A percentile compares a stretch with the other conserved stretches of the same genome.
phyloP scores from a whole-genome alignment of 2,797 vertebrate species.

The Dendrocincla fuliginosa region DNA sequence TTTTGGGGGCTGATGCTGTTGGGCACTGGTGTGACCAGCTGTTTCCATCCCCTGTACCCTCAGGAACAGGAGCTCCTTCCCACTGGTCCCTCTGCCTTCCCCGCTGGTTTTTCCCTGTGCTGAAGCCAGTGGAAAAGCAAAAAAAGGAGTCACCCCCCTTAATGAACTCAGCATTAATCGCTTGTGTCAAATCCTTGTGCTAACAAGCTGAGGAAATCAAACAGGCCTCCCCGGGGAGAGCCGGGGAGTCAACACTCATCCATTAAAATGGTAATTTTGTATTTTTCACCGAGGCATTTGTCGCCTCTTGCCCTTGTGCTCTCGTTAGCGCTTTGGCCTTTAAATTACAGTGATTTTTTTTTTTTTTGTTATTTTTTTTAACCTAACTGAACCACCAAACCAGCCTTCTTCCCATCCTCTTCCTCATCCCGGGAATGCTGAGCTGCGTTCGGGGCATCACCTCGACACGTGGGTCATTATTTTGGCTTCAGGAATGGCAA shows the following conservation, averaged over 20 bases:
- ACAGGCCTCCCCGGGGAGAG: neutral
- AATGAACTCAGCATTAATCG: constrained; percentile 50
- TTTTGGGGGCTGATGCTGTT: no score
- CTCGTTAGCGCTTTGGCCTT: constrained; percentile 42
- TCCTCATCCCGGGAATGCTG: neutral
- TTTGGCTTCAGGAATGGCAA: neutral
- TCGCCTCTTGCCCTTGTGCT: constrained; percentile 15
- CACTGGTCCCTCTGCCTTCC: rapidly evolving
- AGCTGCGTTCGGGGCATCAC: rapidly evolving
- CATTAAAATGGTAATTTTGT: constrained; percentile 50
- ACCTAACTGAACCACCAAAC: neutral
- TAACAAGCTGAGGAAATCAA: constrained; percentile 55
- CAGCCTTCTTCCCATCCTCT: neutral
- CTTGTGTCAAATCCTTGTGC: constrained; percentile 44
- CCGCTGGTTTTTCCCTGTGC: neutral
- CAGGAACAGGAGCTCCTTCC: neutral
- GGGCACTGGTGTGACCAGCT: neutral
- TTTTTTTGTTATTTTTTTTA: neutral
- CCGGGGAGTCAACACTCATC: constrained; percentile 6
- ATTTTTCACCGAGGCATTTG: constrained; percentile 36
- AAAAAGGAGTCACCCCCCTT: neutral
- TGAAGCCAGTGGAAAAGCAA: neutral
- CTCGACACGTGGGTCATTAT: neutral
- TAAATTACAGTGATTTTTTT: constrained; percentile 2
- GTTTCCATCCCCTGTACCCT: neutral